These are phyloP conservation scores for Callithrix jacchus DNA, from an alignment of 2,113 vertebrate genomes.

Conservation along the genomic window DNA sequence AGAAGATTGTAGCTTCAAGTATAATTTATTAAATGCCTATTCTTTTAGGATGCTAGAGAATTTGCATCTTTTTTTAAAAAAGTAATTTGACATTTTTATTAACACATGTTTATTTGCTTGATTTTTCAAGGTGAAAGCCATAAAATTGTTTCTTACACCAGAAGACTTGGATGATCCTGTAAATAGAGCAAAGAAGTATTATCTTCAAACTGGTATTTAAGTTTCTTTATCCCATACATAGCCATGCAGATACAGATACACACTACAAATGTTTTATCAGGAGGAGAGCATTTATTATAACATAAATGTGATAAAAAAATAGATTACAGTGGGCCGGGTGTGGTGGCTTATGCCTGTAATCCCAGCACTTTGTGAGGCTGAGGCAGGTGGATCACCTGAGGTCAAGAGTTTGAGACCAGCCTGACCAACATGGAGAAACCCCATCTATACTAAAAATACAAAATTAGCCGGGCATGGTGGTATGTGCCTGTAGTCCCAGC, in stretches of 20 bases:
- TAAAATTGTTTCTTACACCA: constrained; percentile 94
- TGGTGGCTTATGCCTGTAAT: no score
- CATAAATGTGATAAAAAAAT: neutral
- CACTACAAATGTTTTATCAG: neutral
- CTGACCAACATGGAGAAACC: no score
- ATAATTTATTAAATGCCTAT: neutral
- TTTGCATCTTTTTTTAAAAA: constrained; percentile 9
- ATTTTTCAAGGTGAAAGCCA: constrained; percentile 87
- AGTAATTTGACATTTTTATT: neutral
- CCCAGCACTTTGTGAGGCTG: no score
- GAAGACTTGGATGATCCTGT: constrained; percentile 91
- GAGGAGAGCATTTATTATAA: neutral
- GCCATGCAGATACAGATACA: neutral
- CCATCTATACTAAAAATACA: no score
- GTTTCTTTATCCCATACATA: neutral
- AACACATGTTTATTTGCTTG: constrained; percentile 49
- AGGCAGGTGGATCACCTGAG: no score
- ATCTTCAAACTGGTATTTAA: constrained; percentile 90
- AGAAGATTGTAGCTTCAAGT: neutral
- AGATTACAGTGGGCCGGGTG: neutral
- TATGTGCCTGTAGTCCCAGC: no score
- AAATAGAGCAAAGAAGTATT: constrained; percentile 93
- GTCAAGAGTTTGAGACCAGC: no score
- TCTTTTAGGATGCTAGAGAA: neutral
- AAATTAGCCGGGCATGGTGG: no score